phyloP scores from a whole-genome alignment of 2,888 invertebrate species.

The Chrysolina haemoptera region DNA sequence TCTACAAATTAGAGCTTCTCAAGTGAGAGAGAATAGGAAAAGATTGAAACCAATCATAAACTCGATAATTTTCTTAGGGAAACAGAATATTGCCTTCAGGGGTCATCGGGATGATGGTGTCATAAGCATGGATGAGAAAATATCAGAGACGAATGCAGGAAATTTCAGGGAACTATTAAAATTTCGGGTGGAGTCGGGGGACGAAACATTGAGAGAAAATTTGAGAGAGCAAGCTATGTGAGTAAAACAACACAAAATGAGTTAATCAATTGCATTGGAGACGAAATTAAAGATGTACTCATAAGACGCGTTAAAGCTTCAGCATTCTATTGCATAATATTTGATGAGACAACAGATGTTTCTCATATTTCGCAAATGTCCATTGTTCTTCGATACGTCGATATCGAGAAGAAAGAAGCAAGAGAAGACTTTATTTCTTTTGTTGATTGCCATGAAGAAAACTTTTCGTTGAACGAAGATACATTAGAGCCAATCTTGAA shows the following conservation, averaged over 20 bases:
- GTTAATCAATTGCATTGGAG: too few species aligned
- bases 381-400: slow-evolving; percentile 29
- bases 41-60: slow-evolving; percentile 24
- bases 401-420: slow-evolving; percentile 19
- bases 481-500: background rate
- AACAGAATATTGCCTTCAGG: slow-evolving; percentile 23
- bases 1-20: slow-evolving; percentile 5
- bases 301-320: slow-evolving; percentile 18
- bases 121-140: background rate
- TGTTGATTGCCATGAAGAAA: too few species aligned
- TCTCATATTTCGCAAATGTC: slow-evolving; percentile 30
- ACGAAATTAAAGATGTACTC: slow-evolving; percentile 8
- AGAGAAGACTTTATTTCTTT: slow-evolving; percentile 8
- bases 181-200: slow-evolving; percentile 11
- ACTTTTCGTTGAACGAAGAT: too few species aligned
- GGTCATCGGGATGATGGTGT: too few species aligned
- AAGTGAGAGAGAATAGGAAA: background rate
- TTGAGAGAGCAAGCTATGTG: slow-evolving; percentile 23
- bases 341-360: slow-evolving; percentile 27
- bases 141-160: slow-evolving; percentile 26
- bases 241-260: slow-evolving; percentile 14
- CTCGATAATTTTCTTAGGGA: slow-evolving; percentile 20
- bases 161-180: slow-evolving; percentile 27
- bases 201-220: slow-evolving; percentile 21
- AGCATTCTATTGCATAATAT: background rate